Base-by-base conservation (phyloP, 2,797 vertebrate species). In the Sciurus carolinensis region DNA sequence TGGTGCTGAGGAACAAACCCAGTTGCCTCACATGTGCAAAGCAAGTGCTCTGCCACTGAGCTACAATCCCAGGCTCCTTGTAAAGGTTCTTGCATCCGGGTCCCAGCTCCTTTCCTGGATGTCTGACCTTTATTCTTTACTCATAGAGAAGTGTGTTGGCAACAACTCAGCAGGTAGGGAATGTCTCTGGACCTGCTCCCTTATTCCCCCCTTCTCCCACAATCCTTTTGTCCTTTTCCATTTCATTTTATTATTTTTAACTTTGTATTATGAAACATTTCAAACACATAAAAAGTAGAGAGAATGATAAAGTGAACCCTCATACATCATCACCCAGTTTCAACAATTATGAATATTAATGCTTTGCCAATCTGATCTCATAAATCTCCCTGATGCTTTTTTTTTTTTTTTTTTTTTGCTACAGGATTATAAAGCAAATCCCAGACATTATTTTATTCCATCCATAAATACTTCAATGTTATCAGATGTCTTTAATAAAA, bases 291-390 rank as follows among this genome's bases (percentile, higher is more conserved):
- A 82, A 79, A 94, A 62, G 50, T 47, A 73, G n/a, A 84, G 36
- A 84, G 73, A 94, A 82, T 52, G 44, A 81, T 57, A 91, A 94
- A 84, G 71, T 75, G 77, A 96, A 82, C 30, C 36, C 24, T 91
- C 66, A 87, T 69, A 83, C 64, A 83, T 87, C 71, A 83, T 94
- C 80, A 59, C 62, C 30, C 20, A 36, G 7, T 82, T 95, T 85
- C 30, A 81, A 67, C 73, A 94, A 64, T 83, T 90, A 94, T 81
- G 95, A 86, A 94, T 97, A 93, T 91, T 94, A 93, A 88, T 91
- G 90, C 73, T 94, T 26, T 95, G 87, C 82, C 94, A 93, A 75
- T 93, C 87, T 95, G 79, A 95, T 90, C 94, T 92, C 64, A 52
- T 71, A 82, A 87, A 77, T 66, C 81, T 79, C 72, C 36, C 57